Conservation (phyloP, 2,797 vertebrate species). For the Takifugu ocellatus region DNA sequence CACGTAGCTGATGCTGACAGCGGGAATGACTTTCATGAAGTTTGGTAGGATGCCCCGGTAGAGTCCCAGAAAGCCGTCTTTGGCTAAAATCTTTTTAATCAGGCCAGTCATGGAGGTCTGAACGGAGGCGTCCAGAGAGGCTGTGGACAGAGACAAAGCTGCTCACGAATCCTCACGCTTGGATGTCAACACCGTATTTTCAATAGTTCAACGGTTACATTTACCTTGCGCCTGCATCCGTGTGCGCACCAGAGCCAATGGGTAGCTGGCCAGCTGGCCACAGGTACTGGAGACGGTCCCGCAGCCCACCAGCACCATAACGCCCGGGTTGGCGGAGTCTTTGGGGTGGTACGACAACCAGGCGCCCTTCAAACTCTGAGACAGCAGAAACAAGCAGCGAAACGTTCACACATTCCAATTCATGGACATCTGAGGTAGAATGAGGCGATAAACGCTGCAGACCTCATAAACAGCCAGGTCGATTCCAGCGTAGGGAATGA, state of each 20-base stretch:
- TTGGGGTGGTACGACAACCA: conserved; percentile 89
- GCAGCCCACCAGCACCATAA: conserved; percentile 88
- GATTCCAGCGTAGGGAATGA: conserved; percentile 97
- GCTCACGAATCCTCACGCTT: neutral
- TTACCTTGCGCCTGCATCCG: conserved; percentile 98
- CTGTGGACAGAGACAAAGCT: conserved; percentile 60
- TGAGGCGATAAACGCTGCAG: conserved; percentile 15
- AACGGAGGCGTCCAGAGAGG: conserved; percentile 82
- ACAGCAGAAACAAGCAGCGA: neutral
- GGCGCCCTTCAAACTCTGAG: conserved; percentile 86
- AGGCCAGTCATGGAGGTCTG: conserved; percentile 87
- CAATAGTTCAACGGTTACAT: no score
- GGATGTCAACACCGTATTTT: no score
- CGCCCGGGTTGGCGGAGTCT: conserved; percentile 89
- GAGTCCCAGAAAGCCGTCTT: conserved; percentile 90
- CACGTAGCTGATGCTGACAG: conserved; percentile 99
- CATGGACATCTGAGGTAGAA: no score
- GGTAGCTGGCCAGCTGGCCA: conserved; percentile 95
- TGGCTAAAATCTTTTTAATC: conserved; percentile 83
- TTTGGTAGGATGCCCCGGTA: conserved; percentile 96
- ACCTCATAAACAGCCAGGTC: conserved; percentile 98
- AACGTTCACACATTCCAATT: neutral
- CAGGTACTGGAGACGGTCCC: conserved; percentile 97
- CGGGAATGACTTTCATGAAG: conserved; percentile 98
- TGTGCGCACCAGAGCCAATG: conserved; percentile 92